Percentiles rank a stretch among this genome's conserved stretches.
phyloP scores from a whole-genome alignment of 2,888 invertebrate genomes.

The Allacma fusca region DNA sequence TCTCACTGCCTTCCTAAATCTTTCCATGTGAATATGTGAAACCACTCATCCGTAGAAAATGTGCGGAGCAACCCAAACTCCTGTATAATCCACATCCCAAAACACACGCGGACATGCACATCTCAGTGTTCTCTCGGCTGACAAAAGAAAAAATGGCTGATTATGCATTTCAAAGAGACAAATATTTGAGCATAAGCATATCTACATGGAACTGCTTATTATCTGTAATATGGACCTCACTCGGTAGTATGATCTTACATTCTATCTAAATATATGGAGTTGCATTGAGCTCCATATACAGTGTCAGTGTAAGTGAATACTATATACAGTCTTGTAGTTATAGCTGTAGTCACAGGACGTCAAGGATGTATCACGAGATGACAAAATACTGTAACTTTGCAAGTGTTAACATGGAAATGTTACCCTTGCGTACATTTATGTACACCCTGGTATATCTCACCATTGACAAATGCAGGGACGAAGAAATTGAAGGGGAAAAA shows the following conservation, averaged over 20 bases:
- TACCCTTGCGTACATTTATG: too few relatives aligned
- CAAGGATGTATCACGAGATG: too few relatives aligned
- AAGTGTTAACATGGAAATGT: too few relatives aligned
- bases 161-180: background rate
- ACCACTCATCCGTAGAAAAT: slow-evolving; percentile 37
- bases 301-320: too few relatives aligned
- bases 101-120: background rate
- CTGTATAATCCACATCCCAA: background rate
- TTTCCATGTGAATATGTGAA: slow-evolving; percentile 37
- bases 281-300: too few relatives aligned
- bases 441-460: too few relatives aligned
- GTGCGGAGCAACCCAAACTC: background rate
- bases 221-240: background rate
- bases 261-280: too few relatives aligned
- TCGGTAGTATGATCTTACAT: too few relatives aligned
- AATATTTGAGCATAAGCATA: background rate
- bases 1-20: background rate
- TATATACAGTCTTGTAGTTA: too few relatives aligned
- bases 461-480: too few relatives aligned
- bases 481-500: background rate
- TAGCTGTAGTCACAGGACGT: too few relatives aligned
- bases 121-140: background rate
- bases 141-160: background rate
- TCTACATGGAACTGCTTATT: background rate
- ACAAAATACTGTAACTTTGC: too few relatives aligned